Conservation (phyloP, 2,888 invertebrate species). For the Trypoxylon attenuatum region DNA sequence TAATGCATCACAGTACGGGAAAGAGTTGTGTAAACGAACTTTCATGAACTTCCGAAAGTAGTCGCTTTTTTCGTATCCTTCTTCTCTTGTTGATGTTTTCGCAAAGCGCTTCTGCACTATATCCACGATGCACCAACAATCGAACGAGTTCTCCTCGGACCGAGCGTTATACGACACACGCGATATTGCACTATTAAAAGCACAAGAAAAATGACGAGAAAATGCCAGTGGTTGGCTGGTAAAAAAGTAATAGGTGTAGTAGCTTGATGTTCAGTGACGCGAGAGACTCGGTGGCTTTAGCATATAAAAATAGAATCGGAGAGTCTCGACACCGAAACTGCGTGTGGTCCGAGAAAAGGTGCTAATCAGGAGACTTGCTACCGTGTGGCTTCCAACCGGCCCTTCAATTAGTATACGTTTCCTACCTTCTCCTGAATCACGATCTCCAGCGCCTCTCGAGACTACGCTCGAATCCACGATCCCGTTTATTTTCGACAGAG, state of each 20-base stretch:
- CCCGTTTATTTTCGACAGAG: conserved; percentile 11
- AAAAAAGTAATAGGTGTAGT: too few relatives aligned
- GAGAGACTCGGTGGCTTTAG: conserved; percentile 11
- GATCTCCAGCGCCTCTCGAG: conserved; percentile 30
- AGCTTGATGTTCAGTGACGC: conserved; percentile 5
- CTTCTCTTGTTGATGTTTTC: conserved; percentile 41
- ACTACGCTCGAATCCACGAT: conserved; percentile 29
- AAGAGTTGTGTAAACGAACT: conserved; percentile 68
- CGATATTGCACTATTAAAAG: too few relatives aligned
- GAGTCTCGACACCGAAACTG: conserved; percentile 45
- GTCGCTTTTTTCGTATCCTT: conserved; percentile 45
- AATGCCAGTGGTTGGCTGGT: too few relatives aligned
- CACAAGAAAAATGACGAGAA: too few relatives aligned
- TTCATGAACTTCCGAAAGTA: conserved; percentile 65
- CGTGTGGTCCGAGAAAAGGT: conserved; percentile 67
- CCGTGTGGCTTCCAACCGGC: conserved; percentile 67
- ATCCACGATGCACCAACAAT: too few relatives aligned
- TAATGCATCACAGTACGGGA: conserved; percentile 66
- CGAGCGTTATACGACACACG: too few relatives aligned
- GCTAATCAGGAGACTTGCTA: conserved; percentile 68
- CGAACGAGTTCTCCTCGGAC: too few relatives aligned
- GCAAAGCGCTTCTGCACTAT: conserved; percentile 25
- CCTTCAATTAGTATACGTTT: conserved; percentile 73
- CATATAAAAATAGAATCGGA: conserved; percentile 30
- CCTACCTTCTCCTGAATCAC: conserved; percentile 45